A percentile compares a stretch with the other conserved stretches of the same genome.
Evolutionary conservation across 2,888 invertebrate genomes (phyloP).

Genomic region (Andrena fulva): DNA sequence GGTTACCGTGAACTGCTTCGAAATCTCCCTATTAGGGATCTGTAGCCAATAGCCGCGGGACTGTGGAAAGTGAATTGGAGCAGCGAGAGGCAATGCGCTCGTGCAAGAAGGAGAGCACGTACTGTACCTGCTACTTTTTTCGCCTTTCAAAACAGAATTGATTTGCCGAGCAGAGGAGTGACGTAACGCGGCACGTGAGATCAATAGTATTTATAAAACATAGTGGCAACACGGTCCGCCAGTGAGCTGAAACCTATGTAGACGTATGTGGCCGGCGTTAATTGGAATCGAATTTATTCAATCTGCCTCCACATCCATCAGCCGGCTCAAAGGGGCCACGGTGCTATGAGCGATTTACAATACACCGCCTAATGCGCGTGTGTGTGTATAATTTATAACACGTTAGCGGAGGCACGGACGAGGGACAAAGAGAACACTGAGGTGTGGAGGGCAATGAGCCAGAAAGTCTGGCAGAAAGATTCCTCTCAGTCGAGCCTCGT

Average conservation of each 20-base stretch:
- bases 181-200: conserved; percentile 10
- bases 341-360: conserved; percentile 48
- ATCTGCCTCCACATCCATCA: conserved; percentile 33
- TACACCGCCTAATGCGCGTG: conserved; percentile 24
- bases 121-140: not conserved
- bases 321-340: conserved; percentile 13
- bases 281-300: conserved; percentile 20
- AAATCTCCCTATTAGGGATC: no score
- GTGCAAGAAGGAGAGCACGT: not conserved
- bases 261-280: not conserved
- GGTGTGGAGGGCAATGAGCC: conserved; percentile 69
- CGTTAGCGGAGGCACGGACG: conserved; percentile 47
- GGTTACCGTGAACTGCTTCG: no score
- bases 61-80: no score
- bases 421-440: conserved; percentile 57
- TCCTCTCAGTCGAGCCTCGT: conserved; percentile 63
- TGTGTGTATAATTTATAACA: conserved; percentile 55
- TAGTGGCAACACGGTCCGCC: not conserved
- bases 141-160: not conserved
- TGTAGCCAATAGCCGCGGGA: no score
- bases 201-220: conserved; percentile 18
- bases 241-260: no score
- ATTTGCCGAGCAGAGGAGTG: conserved; percentile 1
- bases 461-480: conserved; percentile 69
- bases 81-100: not conserved